Evolutionary conservation across 2,113 vertebrate genomes (phyloP).

Genomic region (Mesitornis unicolor): DNA sequence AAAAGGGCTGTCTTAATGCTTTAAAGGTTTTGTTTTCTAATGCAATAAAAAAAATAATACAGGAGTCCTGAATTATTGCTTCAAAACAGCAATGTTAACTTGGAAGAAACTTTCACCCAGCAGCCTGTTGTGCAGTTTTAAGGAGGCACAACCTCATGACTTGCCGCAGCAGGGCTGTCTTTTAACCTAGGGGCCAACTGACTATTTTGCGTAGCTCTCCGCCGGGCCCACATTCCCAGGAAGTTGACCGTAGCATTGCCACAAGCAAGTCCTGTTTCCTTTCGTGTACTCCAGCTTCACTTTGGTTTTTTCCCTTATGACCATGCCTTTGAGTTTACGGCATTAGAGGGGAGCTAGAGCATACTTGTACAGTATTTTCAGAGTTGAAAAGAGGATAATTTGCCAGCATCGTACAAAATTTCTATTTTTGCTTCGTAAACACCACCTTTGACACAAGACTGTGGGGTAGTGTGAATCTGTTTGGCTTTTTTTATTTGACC

Average conservation of each 20-base stretch:
- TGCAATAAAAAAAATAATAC: slow-evolving; percentile 85
- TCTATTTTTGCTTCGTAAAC: slow-evolving; percentile 27
- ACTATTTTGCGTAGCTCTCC: background rate
- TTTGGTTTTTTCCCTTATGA: slow-evolving; percentile 40
- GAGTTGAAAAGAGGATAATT: background rate
- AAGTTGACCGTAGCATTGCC: slow-evolving; percentile 35
- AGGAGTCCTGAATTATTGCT: slow-evolving; percentile 73
- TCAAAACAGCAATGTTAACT: slow-evolving; percentile 33
- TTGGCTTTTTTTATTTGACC: slow-evolving; percentile 25
- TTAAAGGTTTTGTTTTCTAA: slow-evolving; percentile 87
- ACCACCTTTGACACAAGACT: slow-evolving; percentile 35
- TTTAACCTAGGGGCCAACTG: background rate
- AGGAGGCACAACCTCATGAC: background rate
- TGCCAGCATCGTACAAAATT: background rate
- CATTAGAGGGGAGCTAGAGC: slow-evolving; percentile 40
- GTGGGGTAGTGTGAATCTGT: background rate
- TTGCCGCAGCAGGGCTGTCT: background rate
- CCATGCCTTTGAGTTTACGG: slow-evolving; percentile 22
- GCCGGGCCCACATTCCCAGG: background rate
- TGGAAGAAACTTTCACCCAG: background rate
- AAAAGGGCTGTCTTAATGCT: slow-evolving; percentile 96
- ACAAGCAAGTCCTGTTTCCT: slow-evolving; percentile 1
- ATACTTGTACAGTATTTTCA: slow-evolving; percentile 29
- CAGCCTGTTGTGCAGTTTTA: background rate
- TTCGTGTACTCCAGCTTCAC: background rate